Evolutionary conservation across 2,113 vertebrate species (phyloP), one percentile per base, ranked within the genome.

Genomic region (Percina caprodes): DNA sequence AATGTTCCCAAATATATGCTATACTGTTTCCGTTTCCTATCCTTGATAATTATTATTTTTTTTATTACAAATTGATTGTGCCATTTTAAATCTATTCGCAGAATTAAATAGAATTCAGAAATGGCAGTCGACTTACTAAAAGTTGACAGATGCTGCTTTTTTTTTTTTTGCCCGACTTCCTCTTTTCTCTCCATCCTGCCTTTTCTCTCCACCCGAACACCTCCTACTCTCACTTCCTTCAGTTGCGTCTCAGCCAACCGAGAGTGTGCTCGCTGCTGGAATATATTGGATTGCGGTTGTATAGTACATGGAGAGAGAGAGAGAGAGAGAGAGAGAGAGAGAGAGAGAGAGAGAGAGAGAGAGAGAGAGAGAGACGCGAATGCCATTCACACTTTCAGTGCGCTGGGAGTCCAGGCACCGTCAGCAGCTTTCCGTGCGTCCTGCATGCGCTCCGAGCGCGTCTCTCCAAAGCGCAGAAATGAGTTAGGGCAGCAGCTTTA

Each of bases 281-380:
- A 95, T 94, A 94, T 93, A 94, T 92, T 88, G 91, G 85, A 90
- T 87, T 83, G 87, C 89, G 80, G 90, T 74, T 69, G 66, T 63
- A 54, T 71, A 75, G 86, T 67, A 54, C 63, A 63, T 5, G 69
- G 88, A 11, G 23, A 11, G 26, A 33, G 87, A 77, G 79, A 54
- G 82, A 63, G 56, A 26, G 77, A 18, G 26, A 62, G 62, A 59
- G 60, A 63, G 58, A 76, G 79, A 65, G 85, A 72, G 80, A 60
- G 80, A 67, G 74, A 30, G 79, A 19, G 65, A 78, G 23, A 72
- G 75, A 61, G 71, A 71, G 80, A 61, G 80, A 70, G 54, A 1
- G 66, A 68, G 73, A 52, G 67, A 84, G 81, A 80, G 81, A 74
- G 88, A 55, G 65, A 66, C 48, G 68, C 49, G 48, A 72, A 82